A percentile compares a stretch with the other conserved stretches of the same genome.
Conservation (phyloP, 2,113 vertebrate species). For the Empidonax alnorum region DNA sequence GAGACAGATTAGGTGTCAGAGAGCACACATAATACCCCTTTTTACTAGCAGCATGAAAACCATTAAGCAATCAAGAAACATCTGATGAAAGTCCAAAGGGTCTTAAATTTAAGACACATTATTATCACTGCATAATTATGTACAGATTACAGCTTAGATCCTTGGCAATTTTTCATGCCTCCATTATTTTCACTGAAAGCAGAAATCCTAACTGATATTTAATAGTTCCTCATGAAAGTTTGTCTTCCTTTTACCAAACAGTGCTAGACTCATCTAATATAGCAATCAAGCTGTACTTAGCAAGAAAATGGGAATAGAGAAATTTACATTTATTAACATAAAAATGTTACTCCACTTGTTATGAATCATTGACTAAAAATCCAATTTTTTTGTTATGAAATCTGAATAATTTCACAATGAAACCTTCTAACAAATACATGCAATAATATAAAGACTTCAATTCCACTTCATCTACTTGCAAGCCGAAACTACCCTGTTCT, state of each 20-base stretch:
- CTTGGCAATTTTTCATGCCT: neutral
- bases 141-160: neutral
- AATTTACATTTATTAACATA: neutral
- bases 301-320: neutral
- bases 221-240: neutral
- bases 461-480: neutral
- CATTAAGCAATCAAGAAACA: neutral
- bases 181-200: neutral
- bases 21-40: neutral
- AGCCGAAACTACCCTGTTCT: neutral
- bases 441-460: neutral
- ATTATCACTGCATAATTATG: accelerated
- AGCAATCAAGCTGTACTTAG: neutral
- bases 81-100: neutral
- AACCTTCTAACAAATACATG: neutral
- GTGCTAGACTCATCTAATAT: neutral
- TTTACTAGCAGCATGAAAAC: neutral
- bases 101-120: neutral
- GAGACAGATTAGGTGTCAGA: neutral
- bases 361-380: neutral
- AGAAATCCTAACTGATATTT: neutral
- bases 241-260: neutral
- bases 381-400: neutral
- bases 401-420: neutral
- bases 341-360: neutral